These are phyloP conservation scores for Macquaria australasica DNA, from an alignment of 2,113 vertebrate species.

Conservation along the genomic window DNA sequence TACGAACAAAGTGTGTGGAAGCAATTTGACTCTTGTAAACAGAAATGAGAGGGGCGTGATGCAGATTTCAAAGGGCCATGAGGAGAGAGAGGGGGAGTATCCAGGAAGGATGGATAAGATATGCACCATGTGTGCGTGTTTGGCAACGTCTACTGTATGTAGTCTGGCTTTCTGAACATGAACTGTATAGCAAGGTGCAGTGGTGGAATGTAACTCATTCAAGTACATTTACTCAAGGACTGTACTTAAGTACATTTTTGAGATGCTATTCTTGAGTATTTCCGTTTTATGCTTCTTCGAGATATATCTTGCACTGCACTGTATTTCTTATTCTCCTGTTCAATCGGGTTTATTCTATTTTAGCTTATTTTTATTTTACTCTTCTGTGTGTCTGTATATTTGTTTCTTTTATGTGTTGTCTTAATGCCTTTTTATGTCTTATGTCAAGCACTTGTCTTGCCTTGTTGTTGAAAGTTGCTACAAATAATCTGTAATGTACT, in stretches of 20 bases:
- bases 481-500: slow-evolving; percentile 1
- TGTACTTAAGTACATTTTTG: background rate
- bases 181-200: slow-evolving; percentile 3
- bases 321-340: background rate
- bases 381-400: background rate
- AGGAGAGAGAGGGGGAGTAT: slow-evolving; percentile 27
- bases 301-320: background rate
- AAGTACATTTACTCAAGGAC: background rate
- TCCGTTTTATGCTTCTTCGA: background rate
- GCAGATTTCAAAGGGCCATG: slow-evolving; percentile 62
- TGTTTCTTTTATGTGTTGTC: background rate
- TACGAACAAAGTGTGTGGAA: slow-evolving; percentile 75
- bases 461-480: slow-evolving; percentile 4
- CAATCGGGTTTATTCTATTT: background rate
- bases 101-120: slow-evolving; percentile 59
- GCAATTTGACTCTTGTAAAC: slow-evolving; percentile 80
- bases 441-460: slow-evolving; percentile 1
- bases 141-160: slow-evolving; percentile 10
- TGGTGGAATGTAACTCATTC: background rate
- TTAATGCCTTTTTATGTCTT: background rate
- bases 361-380: background rate
- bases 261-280: background rate
- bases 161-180: slow-evolving; percentile 7
- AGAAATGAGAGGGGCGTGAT: slow-evolving; percentile 64
- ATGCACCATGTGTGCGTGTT: slow-evolving; percentile 49